A percentile compares a stretch with the other conserved stretches of the same genome.
These are phyloP conservation scores for Ammodytes marinus DNA, from an alignment of 2,113 vertebrate genomes.

Conservation along the genomic window DNA sequence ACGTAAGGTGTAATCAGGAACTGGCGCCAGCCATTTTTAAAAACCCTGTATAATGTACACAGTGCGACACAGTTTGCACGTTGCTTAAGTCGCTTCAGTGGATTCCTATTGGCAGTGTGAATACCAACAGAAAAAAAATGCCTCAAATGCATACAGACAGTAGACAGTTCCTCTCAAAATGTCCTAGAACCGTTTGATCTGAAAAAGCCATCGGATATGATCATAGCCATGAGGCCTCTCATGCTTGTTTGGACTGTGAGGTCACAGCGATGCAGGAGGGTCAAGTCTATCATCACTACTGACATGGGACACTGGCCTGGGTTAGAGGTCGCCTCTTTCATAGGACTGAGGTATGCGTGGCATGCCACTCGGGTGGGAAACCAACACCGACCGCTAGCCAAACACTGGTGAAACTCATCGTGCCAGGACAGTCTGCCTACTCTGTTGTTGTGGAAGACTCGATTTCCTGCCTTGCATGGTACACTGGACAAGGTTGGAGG, in stretches of 20 bases:
- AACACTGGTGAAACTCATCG: conserved; percentile 41
- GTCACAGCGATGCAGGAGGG: conserved; percentile 44
- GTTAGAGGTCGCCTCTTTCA: conserved; percentile 68
- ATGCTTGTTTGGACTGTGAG: conserved; percentile 45
- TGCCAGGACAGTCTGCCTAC: conserved; percentile 44
- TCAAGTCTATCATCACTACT: conserved; percentile 61
- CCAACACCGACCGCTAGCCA: conserved; percentile 48
- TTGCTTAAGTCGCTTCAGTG: no score
- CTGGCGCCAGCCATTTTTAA: no score
- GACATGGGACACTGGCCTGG: conserved; percentile 58
- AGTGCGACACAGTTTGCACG: no score
- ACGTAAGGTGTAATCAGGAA: no score
- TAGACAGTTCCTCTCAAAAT: no score
- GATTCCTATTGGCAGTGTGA: no score
- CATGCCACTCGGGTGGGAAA: conserved; percentile 63
- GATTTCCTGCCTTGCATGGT: conserved; percentile 65
- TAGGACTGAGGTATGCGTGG: conserved; percentile 68
- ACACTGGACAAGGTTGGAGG: conserved; percentile 73
- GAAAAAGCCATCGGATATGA: neutral
- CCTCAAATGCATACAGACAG: no score
- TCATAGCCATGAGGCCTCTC: neutral
- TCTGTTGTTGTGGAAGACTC: conserved; percentile 64
- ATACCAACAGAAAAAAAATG: no score
- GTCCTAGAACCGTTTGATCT: no score
- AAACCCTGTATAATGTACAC: no score